A percentile compares a stretch with the other conserved stretches of the same genome.
Conservation (phyloP, 2,113 vertebrate species). For the Peromyscus maniculatus region DNA sequence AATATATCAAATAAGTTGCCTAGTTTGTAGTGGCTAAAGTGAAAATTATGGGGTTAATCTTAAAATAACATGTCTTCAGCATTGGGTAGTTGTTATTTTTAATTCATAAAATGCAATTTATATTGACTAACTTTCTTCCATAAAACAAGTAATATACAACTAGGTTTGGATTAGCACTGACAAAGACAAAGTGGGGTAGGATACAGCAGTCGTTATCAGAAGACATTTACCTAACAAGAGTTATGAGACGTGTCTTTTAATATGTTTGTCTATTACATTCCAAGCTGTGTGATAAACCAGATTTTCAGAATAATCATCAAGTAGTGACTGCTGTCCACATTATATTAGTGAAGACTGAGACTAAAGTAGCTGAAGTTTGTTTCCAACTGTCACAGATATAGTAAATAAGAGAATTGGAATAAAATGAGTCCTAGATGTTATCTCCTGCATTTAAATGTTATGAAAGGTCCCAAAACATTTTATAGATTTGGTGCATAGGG, state of each 20-base stretch:
- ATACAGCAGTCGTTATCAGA: not conserved
- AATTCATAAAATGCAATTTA: not conserved
- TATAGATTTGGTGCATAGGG: not conserved
- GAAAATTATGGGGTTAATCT: not conserved
- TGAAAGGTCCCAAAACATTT: not conserved
- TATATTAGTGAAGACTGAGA: not conserved
- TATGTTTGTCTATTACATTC: not conserved
- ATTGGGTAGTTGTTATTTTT: not conserved
- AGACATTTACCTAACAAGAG: constrained; percentile 6
- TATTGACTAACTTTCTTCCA: not conserved
- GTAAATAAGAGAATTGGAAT: constrained; percentile 25
- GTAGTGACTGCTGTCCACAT: not conserved
- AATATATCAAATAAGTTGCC: not conserved
- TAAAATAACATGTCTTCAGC: constrained; percentile 19
- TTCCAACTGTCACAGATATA: not conserved
- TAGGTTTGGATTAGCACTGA: not conserved
- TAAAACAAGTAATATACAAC: not conserved
- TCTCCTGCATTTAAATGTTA: not conserved
- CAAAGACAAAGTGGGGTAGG: not conserved
- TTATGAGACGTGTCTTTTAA: not conserved
- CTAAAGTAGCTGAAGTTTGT: not conserved
- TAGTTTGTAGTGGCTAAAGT: not conserved
- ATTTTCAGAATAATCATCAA: not conserved
- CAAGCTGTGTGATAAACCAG: not conserved
- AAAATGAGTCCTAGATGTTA: not conserved